Conservation (phyloP, 2,888 invertebrate species). For the Chloroclysta siterata region DNA sequence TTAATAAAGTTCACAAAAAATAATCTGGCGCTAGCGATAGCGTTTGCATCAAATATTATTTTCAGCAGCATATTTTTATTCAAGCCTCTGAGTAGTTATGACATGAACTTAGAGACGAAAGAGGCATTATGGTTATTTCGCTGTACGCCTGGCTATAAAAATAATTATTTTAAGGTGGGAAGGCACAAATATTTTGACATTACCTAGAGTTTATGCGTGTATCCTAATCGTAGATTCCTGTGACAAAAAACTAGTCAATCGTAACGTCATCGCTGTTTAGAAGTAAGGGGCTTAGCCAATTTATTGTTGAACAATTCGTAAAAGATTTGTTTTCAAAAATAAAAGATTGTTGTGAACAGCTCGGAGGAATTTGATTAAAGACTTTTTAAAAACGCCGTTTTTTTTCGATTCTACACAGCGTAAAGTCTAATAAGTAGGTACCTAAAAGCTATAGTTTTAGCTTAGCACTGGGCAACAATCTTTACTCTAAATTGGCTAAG, state of each 20-base stretch:
- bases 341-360: too few relatives aligned
- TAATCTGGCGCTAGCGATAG: too few relatives aligned
- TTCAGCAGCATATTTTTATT: too few relatives aligned
- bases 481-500: slow-evolving; percentile 8
- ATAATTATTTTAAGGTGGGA: slow-evolving; percentile 49
- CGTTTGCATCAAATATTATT: too few relatives aligned
- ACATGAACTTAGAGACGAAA: neutral
- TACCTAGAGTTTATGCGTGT: slow-evolving; percentile 61
- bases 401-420: too few relatives aligned
- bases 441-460: neutral
- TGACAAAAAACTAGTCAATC: slow-evolving; percentile 72
- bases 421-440: too few relatives aligned
- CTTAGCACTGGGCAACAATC: slow-evolving; percentile 1
- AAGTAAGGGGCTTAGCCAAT: slow-evolving; percentile 11
- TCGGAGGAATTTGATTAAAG: too few relatives aligned
- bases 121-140: neutral
- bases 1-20: too few relatives aligned
- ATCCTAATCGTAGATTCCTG: slow-evolving; percentile 64
- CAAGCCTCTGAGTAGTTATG: neutral
- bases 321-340: neutral
- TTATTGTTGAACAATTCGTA: slow-evolving; percentile 3
- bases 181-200: slow-evolving; percentile 60
- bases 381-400: too few relatives aligned
- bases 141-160: slow-evolving; percentile 16
- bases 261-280: slow-evolving; percentile 14